Evolutionary conservation across 37 sponge, comb jelly and placozoan species (phyloP).

Genomic region (Crambe crambe): DNA sequence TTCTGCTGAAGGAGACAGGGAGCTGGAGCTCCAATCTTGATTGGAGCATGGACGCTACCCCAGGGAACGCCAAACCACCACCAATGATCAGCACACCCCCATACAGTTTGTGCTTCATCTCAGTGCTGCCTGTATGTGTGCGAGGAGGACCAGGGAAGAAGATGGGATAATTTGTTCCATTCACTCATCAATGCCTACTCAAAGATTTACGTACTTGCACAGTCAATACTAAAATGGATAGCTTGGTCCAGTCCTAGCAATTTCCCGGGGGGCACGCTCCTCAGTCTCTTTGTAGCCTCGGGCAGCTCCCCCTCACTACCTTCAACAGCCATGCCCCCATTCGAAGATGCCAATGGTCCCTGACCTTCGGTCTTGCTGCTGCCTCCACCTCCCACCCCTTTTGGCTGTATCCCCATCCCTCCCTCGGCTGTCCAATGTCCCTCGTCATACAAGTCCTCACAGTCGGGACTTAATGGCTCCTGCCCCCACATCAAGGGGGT

Average conservation of each 20-base stretch:
- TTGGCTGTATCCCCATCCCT: background rate
- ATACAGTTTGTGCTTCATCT: slow-evolving; percentile 85
- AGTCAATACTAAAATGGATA: slow-evolving; percentile 82
- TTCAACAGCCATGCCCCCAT: background rate
- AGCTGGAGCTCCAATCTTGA: slow-evolving; percentile 51
- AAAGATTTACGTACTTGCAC: slow-evolving; percentile 74
- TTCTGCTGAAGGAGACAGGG: slow-evolving; percentile 32
- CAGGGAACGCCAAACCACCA: slow-evolving; percentile 74
- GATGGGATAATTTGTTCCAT: too few species aligned
- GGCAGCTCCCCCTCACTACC: slow-evolving; percentile 10
- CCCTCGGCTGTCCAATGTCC: slow-evolving; percentile 46
- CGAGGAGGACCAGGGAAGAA: too few species aligned
- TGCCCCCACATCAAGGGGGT: slow-evolving; percentile 55
- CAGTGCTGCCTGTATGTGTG: slow-evolving; percentile 56
- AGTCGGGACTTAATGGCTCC: slow-evolving; percentile 27
- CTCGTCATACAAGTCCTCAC: slow-evolving; percentile 76
- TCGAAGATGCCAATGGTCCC: background rate
- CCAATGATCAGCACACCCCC: slow-evolving; percentile 81
- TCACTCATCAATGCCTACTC: too few species aligned
- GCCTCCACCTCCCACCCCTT: background rate
- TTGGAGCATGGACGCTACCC: slow-evolving; percentile 65
- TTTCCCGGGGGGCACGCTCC: slow-evolving; percentile 30
- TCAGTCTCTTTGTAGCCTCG: slow-evolving; percentile 50
- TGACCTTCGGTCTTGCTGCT: background rate
- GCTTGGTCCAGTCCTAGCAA: slow-evolving; percentile 77